Evolutionary conservation across 2,113 vertebrate species (phyloP).

Genomic region (Panthera leo): DNA sequence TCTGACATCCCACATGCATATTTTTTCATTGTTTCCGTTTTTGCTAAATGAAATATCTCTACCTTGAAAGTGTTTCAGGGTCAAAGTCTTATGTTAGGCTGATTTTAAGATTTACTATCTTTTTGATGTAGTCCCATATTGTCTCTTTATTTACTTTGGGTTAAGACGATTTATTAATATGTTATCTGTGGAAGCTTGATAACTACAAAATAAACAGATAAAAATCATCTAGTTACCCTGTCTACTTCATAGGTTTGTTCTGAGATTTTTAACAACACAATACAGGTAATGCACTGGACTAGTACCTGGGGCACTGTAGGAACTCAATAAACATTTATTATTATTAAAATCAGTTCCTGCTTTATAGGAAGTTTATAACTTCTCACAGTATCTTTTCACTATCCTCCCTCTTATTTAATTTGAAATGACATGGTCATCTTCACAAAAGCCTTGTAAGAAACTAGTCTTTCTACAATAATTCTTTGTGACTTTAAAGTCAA

Average conservation of each 20-base stretch:
- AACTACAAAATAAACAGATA: not conserved
- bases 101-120: not conserved
- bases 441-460: not conserved
- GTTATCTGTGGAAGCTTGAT: not conserved
- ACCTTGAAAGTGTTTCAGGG: not conserved
- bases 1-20: not conserved
- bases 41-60: not conserved
- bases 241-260: not conserved
- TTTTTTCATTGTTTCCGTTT: slow-evolving; percentile 24
- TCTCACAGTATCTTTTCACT: not conserved
- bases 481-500: not conserved
- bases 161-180: slow-evolving; percentile 18
- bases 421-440: not conserved
- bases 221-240: not conserved
- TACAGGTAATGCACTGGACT: not conserved
- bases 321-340: not conserved
- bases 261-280: not conserved
- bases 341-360: not conserved
- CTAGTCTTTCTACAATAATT: not conserved
- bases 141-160: not conserved
- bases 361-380: not conserved
- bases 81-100: not conserved
- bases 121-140: not conserved
- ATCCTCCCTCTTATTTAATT: not conserved
- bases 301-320: not conserved